Evolutionary conservation across 2,113 vertebrate species (phyloP).

Genomic region (Merops nubicus): DNA sequence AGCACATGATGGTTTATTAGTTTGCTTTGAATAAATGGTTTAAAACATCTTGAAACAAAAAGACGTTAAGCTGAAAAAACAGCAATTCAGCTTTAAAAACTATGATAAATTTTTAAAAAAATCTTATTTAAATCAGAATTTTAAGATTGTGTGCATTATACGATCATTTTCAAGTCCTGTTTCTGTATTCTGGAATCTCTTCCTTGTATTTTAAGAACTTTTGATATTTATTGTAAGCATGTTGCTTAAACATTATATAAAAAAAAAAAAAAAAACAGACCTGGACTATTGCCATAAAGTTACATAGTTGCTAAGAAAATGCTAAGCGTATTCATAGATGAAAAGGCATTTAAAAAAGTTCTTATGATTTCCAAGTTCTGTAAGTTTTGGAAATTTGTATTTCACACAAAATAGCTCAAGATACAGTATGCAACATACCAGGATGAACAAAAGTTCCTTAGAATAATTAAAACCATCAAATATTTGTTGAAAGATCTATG

Average conservation of each 20-base stretch:
- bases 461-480: neutral
- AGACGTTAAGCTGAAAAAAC: neutral
- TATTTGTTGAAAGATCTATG: neutral
- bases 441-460: neutral
- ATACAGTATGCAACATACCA: neutral
- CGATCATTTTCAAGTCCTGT: neutral
- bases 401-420: neutral
- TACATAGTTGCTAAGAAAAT: neutral
- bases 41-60: neutral
- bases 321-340: neutral
- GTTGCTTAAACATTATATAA: neutral
- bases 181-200: neutral
- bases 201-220: neutral
- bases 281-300: neutral
- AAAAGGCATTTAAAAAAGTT: neutral
- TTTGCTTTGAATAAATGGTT: neutral
- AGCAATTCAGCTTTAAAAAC: neutral
- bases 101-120: neutral
- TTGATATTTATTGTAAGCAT: neutral
- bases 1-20: neutral
- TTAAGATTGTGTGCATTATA: neutral
- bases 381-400: neutral
- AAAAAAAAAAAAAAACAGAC: neutral
- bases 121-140: neutral
- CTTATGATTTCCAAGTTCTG: neutral